phyloP scores from a whole-genome alignment of 2,888 invertebrate genomes.

The Junonia oenone region DNA sequence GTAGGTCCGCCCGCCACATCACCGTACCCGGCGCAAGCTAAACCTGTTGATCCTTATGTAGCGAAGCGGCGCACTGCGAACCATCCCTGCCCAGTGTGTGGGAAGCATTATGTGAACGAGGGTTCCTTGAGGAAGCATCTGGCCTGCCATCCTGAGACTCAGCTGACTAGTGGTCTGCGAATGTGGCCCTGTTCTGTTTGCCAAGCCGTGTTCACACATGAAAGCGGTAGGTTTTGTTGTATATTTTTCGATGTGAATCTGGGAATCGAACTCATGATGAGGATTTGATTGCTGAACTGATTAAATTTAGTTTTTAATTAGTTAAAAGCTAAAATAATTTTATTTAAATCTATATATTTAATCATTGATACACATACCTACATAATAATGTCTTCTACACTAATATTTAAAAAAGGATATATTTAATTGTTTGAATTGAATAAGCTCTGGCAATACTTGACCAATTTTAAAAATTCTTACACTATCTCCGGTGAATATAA shows the following conservation, averaged over 20 bases:
- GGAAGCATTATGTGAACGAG: constrained; percentile 97
- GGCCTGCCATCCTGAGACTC: constrained; percentile 95
- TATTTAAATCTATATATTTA: too few relatives aligned
- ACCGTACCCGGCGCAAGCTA: constrained; percentile 78
- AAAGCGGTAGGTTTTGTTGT: constrained; percentile 85
- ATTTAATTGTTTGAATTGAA: too few relatives aligned
- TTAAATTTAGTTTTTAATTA: too few relatives aligned
- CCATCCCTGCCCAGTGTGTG: constrained; percentile 96
- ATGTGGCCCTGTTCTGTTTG: constrained; percentile 98
- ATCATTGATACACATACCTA: too few relatives aligned
- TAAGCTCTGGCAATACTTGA: too few relatives aligned
- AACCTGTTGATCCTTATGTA: constrained; percentile 88
- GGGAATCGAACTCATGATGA: background rate
- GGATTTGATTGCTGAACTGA: too few relatives aligned
- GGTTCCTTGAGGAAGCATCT: constrained; percentile 93
- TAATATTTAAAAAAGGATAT: too few relatives aligned
- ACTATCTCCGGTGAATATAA: too few relatives aligned
- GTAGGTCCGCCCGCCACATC: constrained; percentile 81
- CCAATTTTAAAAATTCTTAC: too few relatives aligned
- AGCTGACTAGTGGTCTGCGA: constrained; percentile 90
- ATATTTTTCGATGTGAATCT: background rate
- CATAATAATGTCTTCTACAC: too few relatives aligned
- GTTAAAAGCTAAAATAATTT: too few relatives aligned
- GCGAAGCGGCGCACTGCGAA: constrained; percentile 96
- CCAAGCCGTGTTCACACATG: constrained; percentile 96